phyloP scores from a whole-genome alignment of 2,888 invertebrate genomes.

The Cistogaster globosa region DNA sequence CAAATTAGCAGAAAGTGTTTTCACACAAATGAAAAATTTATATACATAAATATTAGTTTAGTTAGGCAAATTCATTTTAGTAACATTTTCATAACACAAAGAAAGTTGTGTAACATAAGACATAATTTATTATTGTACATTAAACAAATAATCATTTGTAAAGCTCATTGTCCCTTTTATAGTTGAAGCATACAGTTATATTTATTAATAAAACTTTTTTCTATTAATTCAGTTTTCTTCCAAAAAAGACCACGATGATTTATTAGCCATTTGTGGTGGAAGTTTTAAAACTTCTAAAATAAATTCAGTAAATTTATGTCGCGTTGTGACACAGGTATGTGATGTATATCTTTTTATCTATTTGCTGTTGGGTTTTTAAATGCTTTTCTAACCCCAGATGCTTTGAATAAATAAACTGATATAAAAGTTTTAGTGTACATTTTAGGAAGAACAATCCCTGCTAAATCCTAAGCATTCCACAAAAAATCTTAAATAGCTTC shows the following conservation, averaged over 20 bases:
- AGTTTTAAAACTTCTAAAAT: constrained; percentile 50
- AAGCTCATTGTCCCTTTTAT: neutral
- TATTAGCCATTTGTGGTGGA: constrained; percentile 56
- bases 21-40: neutral
- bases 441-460: neutral
- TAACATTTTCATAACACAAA: constrained; percentile 4
- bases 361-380: neutral
- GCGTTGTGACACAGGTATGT: constrained; percentile 62
- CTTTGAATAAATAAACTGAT: neutral
- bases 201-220: constrained; percentile 9
- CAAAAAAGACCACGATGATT: constrained; percentile 39
- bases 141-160: constrained; percentile 1
- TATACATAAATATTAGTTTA: neutral
- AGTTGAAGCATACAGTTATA: neutral
- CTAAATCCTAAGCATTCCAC: neutral
- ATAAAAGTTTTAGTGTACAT: neutral
- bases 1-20: constrained; percentile 53
- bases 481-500: neutral
- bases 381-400: constrained; percentile 1
- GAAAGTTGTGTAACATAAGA: no score
- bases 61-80: neutral
- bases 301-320: constrained; percentile 56
- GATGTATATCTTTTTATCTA: neutral
- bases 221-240: constrained; percentile 31
- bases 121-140: neutral